Conservation (phyloP, 2,113 vertebrate species). For the Phylloscopus trochiloides region DNA sequence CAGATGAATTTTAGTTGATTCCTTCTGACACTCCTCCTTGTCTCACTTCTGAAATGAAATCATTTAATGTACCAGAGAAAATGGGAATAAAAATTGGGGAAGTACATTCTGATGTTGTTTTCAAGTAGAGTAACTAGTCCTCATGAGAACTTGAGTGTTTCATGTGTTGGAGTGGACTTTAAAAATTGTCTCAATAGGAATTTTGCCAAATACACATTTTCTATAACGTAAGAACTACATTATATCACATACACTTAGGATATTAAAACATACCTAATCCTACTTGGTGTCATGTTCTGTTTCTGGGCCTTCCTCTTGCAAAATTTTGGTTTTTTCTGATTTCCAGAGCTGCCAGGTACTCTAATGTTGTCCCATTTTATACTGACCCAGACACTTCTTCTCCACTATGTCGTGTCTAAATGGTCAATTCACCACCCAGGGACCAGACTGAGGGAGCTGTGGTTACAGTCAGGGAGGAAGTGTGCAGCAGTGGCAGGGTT, state of each 20-base stretch:
- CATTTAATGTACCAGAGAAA: neutral
- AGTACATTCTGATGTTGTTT: neutral
- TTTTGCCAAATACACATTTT: neutral
- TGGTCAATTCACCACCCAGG: neutral
- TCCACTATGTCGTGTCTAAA: neutral
- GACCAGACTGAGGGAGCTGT: neutral
- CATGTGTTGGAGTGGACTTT: neutral
- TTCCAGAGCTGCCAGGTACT: neutral
- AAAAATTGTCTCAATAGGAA: neutral
- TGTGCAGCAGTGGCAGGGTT: neutral
- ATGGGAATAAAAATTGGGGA: neutral
- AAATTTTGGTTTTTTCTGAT: neutral
- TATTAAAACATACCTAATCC: neutral
- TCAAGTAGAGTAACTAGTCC: neutral
- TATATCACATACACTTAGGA: neutral
- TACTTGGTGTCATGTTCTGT: neutral
- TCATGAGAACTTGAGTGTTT: neutral
- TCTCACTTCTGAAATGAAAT: neutral
- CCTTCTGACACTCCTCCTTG: neutral
- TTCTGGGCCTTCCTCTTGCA: neutral
- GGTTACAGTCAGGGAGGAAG: neutral
- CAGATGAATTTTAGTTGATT: neutral
- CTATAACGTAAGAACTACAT: neutral
- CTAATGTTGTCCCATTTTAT: neutral
- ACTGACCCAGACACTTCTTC: neutral